A percentile compares a stretch with the other conserved stretches of the same genome.
Evolutionary conservation across 2,113 vertebrate species (phyloP).

Genomic region (Atrichornis clamosus): DNA sequence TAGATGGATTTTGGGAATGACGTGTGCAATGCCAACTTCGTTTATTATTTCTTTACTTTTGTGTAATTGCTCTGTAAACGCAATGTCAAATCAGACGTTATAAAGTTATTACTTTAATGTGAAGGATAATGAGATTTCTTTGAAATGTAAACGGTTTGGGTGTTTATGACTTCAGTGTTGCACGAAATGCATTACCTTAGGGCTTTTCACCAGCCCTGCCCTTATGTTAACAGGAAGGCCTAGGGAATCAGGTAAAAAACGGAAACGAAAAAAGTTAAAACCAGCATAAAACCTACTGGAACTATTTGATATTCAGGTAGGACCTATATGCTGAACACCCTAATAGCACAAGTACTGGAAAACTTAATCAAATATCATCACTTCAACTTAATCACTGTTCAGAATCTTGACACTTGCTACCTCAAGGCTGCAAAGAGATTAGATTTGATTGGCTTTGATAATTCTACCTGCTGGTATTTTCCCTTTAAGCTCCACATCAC

Average conservation of each 20-base stretch:
- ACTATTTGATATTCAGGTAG: conserved; percentile 89
- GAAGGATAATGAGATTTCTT: conserved; percentile 68
- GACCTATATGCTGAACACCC: conserved; percentile 62
- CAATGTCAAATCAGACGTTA: conserved; percentile 38
- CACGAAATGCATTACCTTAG: conserved; percentile 70
- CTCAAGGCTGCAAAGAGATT: conserved; percentile 59
- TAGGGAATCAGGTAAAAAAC: conserved; percentile 95
- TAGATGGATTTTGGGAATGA: conserved; percentile 38
- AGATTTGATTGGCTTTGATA: conserved; percentile 73
- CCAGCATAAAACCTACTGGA: conserved; percentile 84
- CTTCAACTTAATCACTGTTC: conserved; percentile 68
- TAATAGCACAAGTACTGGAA: conserved; percentile 67
- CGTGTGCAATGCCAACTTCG: background rate
- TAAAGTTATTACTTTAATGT: conserved; percentile 49
- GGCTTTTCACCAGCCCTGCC: conserved; percentile 81
- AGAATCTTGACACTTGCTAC: conserved; percentile 65
- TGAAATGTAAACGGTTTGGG: conserved; percentile 77
- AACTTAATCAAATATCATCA: conserved; percentile 62
- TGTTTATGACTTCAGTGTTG: conserved; percentile 76
- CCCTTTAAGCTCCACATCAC: conserved; percentile 67
- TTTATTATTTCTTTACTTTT: conserved; percentile 48
- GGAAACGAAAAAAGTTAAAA: conserved; percentile 94
- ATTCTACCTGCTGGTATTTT: conserved; percentile 65
- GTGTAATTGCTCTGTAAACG: conserved; percentile 30
- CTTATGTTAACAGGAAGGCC: conserved; percentile 94